Evolutionary conservation across 1,140 invertebrate genomes (phyloP), one percentile per base, ranked within the genome.

Genomic region (Drosophila arizonae): DNA sequence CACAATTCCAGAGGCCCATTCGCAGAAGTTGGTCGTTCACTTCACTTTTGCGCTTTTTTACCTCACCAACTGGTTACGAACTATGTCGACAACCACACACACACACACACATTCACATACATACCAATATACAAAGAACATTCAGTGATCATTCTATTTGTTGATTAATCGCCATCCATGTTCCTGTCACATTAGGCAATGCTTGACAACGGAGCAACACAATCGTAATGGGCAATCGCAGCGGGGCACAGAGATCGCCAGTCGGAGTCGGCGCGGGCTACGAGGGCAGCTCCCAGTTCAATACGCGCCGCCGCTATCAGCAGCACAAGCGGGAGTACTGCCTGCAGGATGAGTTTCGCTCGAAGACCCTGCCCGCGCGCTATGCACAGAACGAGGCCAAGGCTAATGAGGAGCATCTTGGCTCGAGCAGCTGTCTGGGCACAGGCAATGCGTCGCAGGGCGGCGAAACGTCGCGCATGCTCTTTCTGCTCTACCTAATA

Each of bases 401-500:
- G 10, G 15, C 17, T 0, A 28, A 45, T n/a, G 10, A 45, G 8
- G 46, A 24, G 9, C 70, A 1, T 52, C 64, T 36, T 65, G 81
- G 76, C 3, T 80, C 84, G 4, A 88, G 76, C 57, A 88, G 84
- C 45, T 88, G 73, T 55, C 55, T 88, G 45, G 84, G 84, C 9
- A 39, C 70, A 0, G 65, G 39, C 54, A 85, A 74, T 57, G 46
- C 50, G 13, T 61, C 65, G 26, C 72, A 76, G 39, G 76, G 65
- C 45, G 90, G 90, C 13, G 94, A 94, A 85, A 94, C 93, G 17
- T 94, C 94, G 6, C 91, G 94, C 61, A 92, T 94, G 3, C 91
- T 94, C n/a, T 95, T 94, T 82, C 92, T 95, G 58, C 91, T 95
- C 72, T 94, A 95, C 81, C 92, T 95, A 61, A 94, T 95, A 74